Percentiles rank a stretch among this genome's conserved stretches.
Conservation (phyloP, 1,140 invertebrate genomes). For the Halyomorpha halys region DNA sequence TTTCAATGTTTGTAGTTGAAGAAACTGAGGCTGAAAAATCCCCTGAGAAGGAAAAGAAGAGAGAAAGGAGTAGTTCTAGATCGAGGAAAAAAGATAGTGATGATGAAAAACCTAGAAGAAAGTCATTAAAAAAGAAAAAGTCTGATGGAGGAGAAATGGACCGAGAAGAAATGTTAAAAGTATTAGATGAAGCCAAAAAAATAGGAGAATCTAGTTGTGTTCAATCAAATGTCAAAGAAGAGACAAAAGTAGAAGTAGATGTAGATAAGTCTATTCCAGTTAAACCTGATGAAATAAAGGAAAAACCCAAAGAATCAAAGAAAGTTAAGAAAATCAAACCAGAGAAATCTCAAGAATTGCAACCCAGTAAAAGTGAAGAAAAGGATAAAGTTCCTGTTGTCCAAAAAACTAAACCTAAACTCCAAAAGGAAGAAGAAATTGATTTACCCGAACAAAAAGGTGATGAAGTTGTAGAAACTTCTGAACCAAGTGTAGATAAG, state of each 20-base stretch:
- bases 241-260: neutral
- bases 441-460: slow-evolving; percentile 31
- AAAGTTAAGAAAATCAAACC: slow-evolving; percentile 34
- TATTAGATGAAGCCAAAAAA: slow-evolving; percentile 25
- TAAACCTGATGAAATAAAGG: slow-evolving; percentile 12
- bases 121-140: slow-evolving; percentile 30
- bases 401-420: neutral
- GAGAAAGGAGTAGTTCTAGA: slow-evolving; percentile 16
- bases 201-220: slow-evolving; percentile 4
- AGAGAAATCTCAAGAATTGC: slow-evolving; percentile 28
- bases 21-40: slow-evolving; percentile 1
- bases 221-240: no score
- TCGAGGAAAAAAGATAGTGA: slow-evolving; percentile 22
- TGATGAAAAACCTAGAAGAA: slow-evolving; percentile 30
- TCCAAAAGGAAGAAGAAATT: slow-evolving; percentile 10
- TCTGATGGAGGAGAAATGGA: neutral
- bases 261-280: neutral
- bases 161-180: slow-evolving; percentile 26
- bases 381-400: slow-evolving; percentile 36
- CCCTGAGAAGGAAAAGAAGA: slow-evolving; percentile 20
- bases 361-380: slow-evolving; percentile 21
- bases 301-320: slow-evolving; percentile 33
- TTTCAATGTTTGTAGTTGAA: neutral
- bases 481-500: slow-evolving; percentile 33
- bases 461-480: slow-evolving; percentile 32